A percentile compares a stretch with the other conserved stretches of the same genome.
Conservation (phyloP, 2,113 vertebrate species). For the Tonatia bakeri region DNA sequence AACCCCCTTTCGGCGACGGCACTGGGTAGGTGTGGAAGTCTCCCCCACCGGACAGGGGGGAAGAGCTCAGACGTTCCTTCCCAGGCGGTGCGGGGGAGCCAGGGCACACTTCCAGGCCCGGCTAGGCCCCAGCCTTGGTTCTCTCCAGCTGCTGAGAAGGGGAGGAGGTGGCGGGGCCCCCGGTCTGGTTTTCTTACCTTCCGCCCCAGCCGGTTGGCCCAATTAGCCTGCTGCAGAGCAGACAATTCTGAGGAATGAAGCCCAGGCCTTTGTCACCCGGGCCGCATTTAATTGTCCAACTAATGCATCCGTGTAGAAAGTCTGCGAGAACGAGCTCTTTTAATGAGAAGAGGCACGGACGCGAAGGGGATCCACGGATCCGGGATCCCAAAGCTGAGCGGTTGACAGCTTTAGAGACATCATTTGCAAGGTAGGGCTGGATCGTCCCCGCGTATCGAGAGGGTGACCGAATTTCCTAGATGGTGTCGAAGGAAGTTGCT, state of each 20-base stretch:
- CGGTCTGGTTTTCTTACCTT: background rate
- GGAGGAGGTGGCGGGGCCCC: background rate
- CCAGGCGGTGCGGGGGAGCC: background rate
- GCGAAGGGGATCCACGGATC: background rate
- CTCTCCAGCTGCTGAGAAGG: background rate
- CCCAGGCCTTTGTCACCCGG: background rate
- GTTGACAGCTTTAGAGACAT: background rate
- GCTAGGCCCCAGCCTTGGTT: background rate
- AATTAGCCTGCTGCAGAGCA: background rate
- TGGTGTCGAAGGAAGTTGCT: background rate
- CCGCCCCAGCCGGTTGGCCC: background rate
- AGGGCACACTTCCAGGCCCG: background rate
- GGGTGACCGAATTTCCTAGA: background rate
- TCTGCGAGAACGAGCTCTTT: background rate
- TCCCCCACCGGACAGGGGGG: background rate
- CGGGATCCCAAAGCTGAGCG: background rate
- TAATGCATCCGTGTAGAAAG: background rate
- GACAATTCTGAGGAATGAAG: background rate
- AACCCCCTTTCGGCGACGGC: background rate
- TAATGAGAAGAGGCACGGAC: background rate
- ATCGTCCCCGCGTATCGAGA: rapidly evolving
- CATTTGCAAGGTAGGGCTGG: background rate
- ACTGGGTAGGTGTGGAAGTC: no score
- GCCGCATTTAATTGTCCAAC: background rate
- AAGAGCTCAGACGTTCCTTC: background rate